A percentile compares a stretch with the other conserved stretches of the same genome.
phyloP scores from a whole-genome alignment of 2,888 invertebrate species.

The Leptodirus hochenwartii region DNA sequence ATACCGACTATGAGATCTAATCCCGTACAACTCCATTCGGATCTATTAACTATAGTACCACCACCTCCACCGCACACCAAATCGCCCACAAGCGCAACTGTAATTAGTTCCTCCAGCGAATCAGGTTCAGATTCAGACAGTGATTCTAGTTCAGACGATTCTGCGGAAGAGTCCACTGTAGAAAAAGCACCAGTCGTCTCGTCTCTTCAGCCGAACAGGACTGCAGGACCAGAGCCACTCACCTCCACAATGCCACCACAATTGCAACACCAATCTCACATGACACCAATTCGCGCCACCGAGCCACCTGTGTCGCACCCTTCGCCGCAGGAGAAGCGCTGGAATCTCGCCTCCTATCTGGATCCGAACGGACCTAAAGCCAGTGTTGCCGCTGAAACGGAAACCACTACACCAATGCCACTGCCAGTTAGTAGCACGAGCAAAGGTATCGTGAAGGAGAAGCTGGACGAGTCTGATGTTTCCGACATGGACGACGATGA shows the following conservation, averaged over 20 bases:
- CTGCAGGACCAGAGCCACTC: conserved; percentile 14
- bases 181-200: conserved; percentile 13
- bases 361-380: conserved; percentile 15
- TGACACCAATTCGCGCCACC: conserved; percentile 11
- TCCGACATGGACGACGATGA: conserved; percentile 15
- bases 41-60: conserved; percentile 29
- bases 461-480: conserved; percentile 10
- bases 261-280: conserved; percentile 9
- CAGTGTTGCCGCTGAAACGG: conserved; percentile 11
- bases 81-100: no score
- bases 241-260: conserved; percentile 13
- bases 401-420: conserved; percentile 12
- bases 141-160: conserved; percentile 33
- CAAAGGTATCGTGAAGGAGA: conserved; percentile 13
- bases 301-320: conserved; percentile 15
- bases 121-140: conserved; percentile 42
- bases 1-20: conserved; percentile 27
- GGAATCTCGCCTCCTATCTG: conserved; percentile 29
- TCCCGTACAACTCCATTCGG: conserved; percentile 17
- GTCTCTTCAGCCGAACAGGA: conserved; percentile 6
- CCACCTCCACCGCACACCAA: no score
- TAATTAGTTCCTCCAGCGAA: conserved; percentile 42
- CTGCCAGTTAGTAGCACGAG: conserved; percentile 13
- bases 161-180: conserved; percentile 11
- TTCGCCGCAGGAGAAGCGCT: no score